Evolutionary conservation across 2,888 invertebrate species (phyloP).

Genomic region (Nemurella pictetii): DNA sequence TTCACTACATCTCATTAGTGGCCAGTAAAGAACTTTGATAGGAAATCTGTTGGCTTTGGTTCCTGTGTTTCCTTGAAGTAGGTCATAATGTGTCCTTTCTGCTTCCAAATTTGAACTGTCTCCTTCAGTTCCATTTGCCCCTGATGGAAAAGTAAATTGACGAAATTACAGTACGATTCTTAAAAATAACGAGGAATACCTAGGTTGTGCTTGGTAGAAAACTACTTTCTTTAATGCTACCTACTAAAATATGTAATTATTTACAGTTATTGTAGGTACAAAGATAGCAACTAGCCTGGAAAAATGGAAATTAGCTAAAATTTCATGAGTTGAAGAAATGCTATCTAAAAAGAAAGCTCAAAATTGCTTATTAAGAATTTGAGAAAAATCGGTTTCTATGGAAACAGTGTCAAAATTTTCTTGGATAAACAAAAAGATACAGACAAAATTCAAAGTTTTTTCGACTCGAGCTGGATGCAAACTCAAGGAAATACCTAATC

Average conservation of each 20-base stretch:
- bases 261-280: too few species aligned
- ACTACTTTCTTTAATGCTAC: too few species aligned
- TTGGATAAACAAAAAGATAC: not conserved
- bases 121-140: conserved; percentile 96
- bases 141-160: conserved; percentile 58
- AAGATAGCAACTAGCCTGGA: too few species aligned
- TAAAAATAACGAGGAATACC: too few species aligned
- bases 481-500: not conserved
- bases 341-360: too few species aligned
- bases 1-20: not conserved
- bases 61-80: conserved; percentile 85
- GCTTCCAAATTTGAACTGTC: conserved; percentile 84
- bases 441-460: not conserved
- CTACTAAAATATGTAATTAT: too few species aligned
- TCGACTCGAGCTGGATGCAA: not conserved
- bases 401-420: not conserved
- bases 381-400: too few species aligned
- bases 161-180: too few species aligned
- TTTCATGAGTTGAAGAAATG: too few species aligned
- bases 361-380: too few species aligned
- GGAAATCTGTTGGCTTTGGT: conserved; percentile 85
- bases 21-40: conserved; percentile 85
- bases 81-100: conserved; percentile 83
- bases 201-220: too few species aligned
- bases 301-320: too few species aligned